Conservation (phyloP, 1,140 invertebrate genomes). For the Periplaneta americana region DNA sequence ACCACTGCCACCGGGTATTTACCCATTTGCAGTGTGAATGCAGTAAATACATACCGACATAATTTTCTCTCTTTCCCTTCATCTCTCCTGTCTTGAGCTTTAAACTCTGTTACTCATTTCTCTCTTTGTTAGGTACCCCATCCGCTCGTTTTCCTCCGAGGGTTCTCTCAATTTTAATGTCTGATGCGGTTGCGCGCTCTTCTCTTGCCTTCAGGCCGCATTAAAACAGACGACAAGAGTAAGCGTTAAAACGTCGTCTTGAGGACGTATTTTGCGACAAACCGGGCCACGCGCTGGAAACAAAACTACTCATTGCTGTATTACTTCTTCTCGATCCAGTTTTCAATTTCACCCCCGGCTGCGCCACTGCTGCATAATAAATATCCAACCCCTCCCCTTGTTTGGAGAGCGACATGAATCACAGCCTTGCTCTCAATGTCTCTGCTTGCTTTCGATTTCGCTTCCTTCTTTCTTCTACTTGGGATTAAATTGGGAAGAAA, state of each 20-base stretch:
- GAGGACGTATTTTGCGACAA: background rate
- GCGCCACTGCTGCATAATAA: background rate
- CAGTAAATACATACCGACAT: no score
- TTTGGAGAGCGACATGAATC: background rate
- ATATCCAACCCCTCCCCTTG: background rate
- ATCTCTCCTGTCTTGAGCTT: no score
- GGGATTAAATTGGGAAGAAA: constrained; percentile 11
- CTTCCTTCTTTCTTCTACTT: background rate
- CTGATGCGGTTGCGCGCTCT: no score
- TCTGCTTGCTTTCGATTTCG: background rate
- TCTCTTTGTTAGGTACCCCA: no score
- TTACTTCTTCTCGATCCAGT: background rate
- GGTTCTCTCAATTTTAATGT: no score
- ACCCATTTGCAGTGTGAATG: no score
- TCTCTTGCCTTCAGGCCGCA: no score
- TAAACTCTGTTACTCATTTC: no score
- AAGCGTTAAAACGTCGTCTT: background rate
- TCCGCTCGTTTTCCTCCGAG: no score
- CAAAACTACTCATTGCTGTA: background rate
- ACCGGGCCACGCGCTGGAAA: background rate
- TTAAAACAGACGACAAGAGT: no score
- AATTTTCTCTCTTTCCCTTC: no score
- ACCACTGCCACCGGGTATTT: no score
- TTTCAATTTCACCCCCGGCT: constrained; percentile 5
- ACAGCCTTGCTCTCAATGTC: background rate